Base-by-base conservation (phyloP, 2,113 vertebrate genomes). In the Rhynchopsitta pachyrhyncha region DNA sequence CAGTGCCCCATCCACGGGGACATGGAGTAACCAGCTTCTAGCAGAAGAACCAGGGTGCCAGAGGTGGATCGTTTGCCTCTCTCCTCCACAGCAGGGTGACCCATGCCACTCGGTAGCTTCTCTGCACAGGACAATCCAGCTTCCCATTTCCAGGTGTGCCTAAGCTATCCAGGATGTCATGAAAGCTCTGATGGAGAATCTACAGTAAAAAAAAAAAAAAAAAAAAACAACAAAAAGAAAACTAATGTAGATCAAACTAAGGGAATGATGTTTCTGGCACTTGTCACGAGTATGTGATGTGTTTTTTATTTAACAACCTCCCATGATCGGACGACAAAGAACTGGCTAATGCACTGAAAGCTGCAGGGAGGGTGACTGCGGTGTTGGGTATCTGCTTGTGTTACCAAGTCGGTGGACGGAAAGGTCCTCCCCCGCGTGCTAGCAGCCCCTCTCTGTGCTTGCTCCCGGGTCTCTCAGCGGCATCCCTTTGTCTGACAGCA, bases 401-500 rank as follows among this genome's bases (percentile, higher is more conserved):
- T 52, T 11, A 39, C 53, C 59, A 3, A 28, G 33, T 17, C 59
- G 1, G 31, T 1, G 59, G 6, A 66, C 44, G 59, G 66, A 62
- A 11, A 11, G 29, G 47, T 53, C 22, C n/a, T 28, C 0, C 1
- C 17, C 68, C 28, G 27, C 71, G 60, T 13, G 63, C 77, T 4
- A 82, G 0, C 62, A 52, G 57, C 50, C 8, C 57, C 2, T 44
- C 73, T 31, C 49, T 2, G 11, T 5, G 2, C 27, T 8, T 8
- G 4, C 13, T 18, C 41, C 25, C 18, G 50, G 2, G 28, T 49
- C 18, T 33, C 41, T 5, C 70, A 9, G 4, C 52, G 8, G 55
- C 47, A 25, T 35, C 68, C 52, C 77, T 86, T 91, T 89, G 90
- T 86, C 53, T 46, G 86, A 15, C 94, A 41, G 31, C 76, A 22